Conservation (phyloP, 2,113 vertebrate species). For the Riparia riparia region DNA sequence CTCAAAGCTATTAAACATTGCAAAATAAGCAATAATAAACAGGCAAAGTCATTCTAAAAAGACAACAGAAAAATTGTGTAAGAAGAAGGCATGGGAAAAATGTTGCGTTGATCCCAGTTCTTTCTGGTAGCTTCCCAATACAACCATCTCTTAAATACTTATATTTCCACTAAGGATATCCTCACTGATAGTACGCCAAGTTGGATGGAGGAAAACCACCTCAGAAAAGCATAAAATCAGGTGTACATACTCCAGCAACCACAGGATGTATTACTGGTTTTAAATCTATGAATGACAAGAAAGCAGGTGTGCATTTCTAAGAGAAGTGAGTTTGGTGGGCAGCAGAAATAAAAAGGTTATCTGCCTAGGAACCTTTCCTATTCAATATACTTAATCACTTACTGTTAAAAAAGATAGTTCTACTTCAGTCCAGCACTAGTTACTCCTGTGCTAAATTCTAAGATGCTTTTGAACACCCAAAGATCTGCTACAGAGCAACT, state of each 20-base stretch:
- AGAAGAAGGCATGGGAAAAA: rapidly evolving
- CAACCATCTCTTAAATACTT: background rate
- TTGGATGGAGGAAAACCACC: background rate
- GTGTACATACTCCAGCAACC: background rate
- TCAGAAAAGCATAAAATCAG: background rate
- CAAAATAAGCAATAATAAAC: background rate
- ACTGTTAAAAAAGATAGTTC: background rate
- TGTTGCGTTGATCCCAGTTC: background rate
- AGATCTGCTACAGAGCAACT: background rate
- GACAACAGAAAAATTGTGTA: background rate
- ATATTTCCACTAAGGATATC: background rate
- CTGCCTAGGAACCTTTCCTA: background rate
- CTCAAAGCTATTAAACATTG: background rate
- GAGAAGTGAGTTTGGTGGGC: background rate
- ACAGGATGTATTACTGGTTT: background rate
- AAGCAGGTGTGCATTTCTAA: background rate
- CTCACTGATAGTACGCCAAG: background rate
- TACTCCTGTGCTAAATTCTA: background rate
- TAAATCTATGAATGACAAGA: background rate
- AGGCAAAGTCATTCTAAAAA: background rate
- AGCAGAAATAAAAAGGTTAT: background rate
- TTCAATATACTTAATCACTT: background rate
- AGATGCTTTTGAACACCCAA: background rate
- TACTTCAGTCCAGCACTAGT: background rate
- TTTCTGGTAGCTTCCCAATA: background rate